Evolutionary conservation across 2,888 invertebrate species (phyloP), one percentile per base, ranked within the genome.

Genomic region (Heterodera filipjevi): DNA sequence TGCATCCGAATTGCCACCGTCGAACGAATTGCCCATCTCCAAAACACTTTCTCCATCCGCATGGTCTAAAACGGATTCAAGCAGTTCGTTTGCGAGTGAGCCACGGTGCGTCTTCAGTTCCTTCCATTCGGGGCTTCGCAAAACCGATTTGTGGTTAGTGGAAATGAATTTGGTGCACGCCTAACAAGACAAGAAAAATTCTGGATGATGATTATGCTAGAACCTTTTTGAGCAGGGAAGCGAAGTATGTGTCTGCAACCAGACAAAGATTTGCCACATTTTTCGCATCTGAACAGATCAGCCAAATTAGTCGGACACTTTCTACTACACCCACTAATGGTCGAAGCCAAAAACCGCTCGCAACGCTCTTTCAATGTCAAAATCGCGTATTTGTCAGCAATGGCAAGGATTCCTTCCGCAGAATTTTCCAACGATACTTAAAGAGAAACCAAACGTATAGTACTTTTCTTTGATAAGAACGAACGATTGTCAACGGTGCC

Each of bases 341-440:
- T 80, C 19, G 82, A 77, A 0, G 85, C 83, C 71, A 88, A 81
- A 8, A 82, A 75, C 30, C 83, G 79, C 71, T 88, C 88, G 72
- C 87, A 86, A 73, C 84, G 83, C 30, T 87, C 87, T 73, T 87
- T 87, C 73, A 87, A 79, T 32, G 84, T 79, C 12, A 86, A 77
- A 16, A 87, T 85, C 74, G 84, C 86, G 81, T 87, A 87, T 77
- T 86, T 87, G 78, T 87, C 87, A 27, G 87, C 86, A 19, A 87
- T 83, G 1, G 85, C 84, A 19, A 87, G 77, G 32, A 87, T 82
- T 33, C 87, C 87, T 39, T 86, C 85, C n/a, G 86, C 84, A 73
- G 76, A 72, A 32, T 82, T 78, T 64, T 84, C 84, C 71, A 79
- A 39, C 44, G 75, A 46, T 32, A 59, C 78, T 32, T 66, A 10